Evolutionary conservation across 2,113 vertebrate genomes (phyloP).

Genomic region (Cygnus buccinator): DNA sequence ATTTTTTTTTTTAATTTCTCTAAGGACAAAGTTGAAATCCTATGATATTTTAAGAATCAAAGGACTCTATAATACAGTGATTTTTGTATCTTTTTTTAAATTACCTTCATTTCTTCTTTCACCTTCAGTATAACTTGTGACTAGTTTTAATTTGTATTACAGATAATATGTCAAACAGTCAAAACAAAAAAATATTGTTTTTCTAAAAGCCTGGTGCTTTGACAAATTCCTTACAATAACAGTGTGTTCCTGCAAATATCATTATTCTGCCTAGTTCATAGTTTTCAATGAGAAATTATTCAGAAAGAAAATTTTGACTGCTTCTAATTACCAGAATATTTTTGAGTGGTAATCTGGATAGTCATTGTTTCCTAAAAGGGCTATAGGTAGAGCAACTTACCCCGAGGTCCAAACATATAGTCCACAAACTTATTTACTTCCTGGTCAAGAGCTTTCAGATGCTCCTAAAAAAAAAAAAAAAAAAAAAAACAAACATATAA

Average conservation of each 20-base stretch:
- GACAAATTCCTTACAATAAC: background rate
- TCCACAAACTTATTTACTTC: constrained; percentile 83
- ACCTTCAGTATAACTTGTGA: background rate
- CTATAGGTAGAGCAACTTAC: constrained; percentile 59
- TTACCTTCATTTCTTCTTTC: background rate
- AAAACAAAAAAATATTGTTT: background rate
- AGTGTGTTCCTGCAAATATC: background rate
- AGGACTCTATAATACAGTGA: background rate
- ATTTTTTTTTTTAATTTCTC: background rate
- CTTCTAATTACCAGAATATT: background rate
- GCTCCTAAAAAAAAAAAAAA: constrained; percentile 76
- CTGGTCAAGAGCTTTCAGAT: constrained; percentile 79
- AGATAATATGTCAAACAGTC: background rate
- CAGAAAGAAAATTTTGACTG: background rate
- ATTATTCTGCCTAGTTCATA: background rate
- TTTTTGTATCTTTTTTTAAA: background rate
- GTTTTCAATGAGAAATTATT: background rate
- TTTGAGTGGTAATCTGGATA: background rate
- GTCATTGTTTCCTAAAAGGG: background rate
- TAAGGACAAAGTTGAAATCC: background rate
- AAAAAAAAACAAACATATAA: background rate
- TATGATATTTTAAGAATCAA: background rate
- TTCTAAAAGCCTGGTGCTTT: background rate
- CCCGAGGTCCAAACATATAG: constrained; percentile 85
- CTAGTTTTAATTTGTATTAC: background rate